Evolutionary conservation across 92 coral and sea anemone genomes (phyloP).

Genomic region (Ricordea florida): DNA sequence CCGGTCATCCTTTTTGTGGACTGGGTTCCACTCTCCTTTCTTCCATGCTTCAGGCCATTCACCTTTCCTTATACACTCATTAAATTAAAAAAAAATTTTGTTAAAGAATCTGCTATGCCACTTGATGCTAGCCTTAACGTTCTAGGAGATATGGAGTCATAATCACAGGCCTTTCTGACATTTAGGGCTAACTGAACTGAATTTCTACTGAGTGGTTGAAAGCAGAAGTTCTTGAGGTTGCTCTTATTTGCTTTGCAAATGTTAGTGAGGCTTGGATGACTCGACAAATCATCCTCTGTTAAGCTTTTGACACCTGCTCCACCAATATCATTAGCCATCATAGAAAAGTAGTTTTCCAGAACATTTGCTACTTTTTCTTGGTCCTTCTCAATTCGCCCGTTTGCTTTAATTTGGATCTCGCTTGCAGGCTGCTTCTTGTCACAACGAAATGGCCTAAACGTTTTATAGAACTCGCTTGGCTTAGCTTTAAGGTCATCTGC

Average conservation of each 20-base stretch:
- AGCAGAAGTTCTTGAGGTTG: not conserved
- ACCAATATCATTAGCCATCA: constrained; percentile 37
- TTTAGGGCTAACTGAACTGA: constrained; percentile 14
- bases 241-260: constrained; percentile 17
- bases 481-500: not conserved
- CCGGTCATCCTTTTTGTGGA: constrained; percentile 30
- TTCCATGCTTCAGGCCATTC: constrained; percentile 56
- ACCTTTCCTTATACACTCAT: not conserved
- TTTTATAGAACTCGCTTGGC: constrained; percentile 2
- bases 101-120: constrained; percentile 49
- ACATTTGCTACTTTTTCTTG: constrained; percentile 27
- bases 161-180: constrained; percentile 49
- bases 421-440: not conserved
- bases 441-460: not conserved
- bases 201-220: not conserved
- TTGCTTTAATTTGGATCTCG: not conserved
- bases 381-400: constrained; percentile 31
- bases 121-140: constrained; percentile 31
- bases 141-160: constrained; percentile 46
- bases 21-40: constrained; percentile 46
- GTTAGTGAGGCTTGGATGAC: constrained; percentile 25
- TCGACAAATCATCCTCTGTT: constrained; percentile 32
- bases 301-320: constrained; percentile 38
- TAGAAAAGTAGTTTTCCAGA: constrained; percentile 35
- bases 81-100: constrained; percentile 29